Conservation (phyloP, 2,888 invertebrate species). For the Steromphala cineraria region DNA sequence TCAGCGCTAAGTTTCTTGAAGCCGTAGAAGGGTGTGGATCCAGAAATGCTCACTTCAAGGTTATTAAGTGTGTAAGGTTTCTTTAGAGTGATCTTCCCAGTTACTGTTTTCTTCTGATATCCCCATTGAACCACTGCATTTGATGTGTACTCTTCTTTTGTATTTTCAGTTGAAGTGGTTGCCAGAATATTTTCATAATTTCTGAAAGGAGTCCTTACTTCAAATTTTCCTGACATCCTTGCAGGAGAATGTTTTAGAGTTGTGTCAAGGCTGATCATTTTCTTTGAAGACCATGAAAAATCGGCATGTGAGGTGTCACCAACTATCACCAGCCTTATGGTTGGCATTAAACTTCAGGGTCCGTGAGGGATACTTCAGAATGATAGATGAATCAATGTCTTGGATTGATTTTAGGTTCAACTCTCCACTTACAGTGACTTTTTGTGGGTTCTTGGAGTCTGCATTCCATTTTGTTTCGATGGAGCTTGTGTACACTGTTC, state of each 20-base stretch:
- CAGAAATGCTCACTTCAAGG: slow-evolving; percentile 41
- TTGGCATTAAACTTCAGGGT: background rate
- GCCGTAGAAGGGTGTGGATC: slow-evolving; percentile 50
- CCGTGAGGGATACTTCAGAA: slow-evolving; percentile 12
- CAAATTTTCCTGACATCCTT: slow-evolving; percentile 20
- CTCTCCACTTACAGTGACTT: background rate
- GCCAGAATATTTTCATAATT: background rate
- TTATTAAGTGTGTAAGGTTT: slow-evolving; percentile 45
- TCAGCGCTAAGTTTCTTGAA: slow-evolving; percentile 37
- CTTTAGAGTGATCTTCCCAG: background rate
- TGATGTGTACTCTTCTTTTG: background rate
- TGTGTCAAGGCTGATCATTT: background rate
- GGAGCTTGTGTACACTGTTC: background rate
- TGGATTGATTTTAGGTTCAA: background rate
- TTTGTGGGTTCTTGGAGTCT: background rate
- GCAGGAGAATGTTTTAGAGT: too few species aligned
- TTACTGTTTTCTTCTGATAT: background rate
- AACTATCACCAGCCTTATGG: background rate
- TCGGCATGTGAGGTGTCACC: background rate
- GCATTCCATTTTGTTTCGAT: slow-evolving; percentile 3
- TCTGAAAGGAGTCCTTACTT: slow-evolving; percentile 36
- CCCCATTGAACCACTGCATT: background rate
- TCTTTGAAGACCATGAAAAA: background rate
- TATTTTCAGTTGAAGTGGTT: background rate
- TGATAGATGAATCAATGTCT: background rate